Conservation (phyloP, 2,113 vertebrate genomes). For the Passer montanus region DNA sequence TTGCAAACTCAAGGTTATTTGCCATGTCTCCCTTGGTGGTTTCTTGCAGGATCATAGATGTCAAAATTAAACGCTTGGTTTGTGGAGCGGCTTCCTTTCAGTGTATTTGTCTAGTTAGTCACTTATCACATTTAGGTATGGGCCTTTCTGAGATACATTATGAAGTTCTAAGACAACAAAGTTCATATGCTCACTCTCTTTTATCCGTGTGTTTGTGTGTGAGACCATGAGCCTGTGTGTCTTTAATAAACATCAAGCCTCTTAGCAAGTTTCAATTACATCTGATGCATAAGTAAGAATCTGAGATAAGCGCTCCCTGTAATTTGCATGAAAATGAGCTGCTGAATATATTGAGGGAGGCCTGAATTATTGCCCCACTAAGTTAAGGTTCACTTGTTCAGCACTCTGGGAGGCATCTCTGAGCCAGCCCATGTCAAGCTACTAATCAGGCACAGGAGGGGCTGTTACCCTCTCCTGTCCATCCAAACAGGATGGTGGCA, state of each 20-base stretch:
- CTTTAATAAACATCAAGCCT: not conserved
- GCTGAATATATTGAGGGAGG: not conserved
- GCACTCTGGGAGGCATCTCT: not conserved
- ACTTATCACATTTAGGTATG: not conserved
- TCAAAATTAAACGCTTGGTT: not conserved
- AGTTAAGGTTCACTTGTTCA: not conserved
- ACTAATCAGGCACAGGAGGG: not conserved
- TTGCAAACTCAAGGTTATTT: not conserved
- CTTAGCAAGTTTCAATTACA: not conserved
- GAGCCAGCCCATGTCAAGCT: not conserved
- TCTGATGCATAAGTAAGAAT: not conserved
- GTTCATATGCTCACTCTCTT: rapidly evolving
- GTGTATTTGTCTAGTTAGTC: not conserved
- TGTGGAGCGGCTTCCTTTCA: not conserved
- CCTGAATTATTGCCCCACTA: not conserved
- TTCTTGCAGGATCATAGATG: not conserved
- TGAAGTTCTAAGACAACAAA: not conserved
- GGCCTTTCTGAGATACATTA: not conserved
- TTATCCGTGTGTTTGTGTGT: not conserved
- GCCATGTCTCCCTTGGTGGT: not conserved
- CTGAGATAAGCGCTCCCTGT: not conserved
- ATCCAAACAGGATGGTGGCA: not conserved
- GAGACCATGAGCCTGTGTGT: not conserved
- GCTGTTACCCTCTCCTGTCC: not conserved
- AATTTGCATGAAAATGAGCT: not conserved